phyloP scores from a whole-genome alignment of 2,888 invertebrate species.

The Balanococcus diminutus region DNA sequence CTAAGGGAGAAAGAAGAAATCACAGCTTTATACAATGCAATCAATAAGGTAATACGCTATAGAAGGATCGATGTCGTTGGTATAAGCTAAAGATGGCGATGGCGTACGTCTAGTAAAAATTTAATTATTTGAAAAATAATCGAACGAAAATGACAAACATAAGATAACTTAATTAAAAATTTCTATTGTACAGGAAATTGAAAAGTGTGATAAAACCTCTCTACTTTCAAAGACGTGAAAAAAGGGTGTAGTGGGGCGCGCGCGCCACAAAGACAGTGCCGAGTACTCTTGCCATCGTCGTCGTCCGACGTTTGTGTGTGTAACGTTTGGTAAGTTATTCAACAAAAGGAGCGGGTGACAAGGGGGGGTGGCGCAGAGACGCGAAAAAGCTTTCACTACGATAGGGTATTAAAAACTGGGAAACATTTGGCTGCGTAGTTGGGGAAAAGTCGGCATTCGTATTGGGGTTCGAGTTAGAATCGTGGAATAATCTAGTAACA shows the following conservation, averaged over 20 bases:
- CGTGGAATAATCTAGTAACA: constrained; percentile 51
- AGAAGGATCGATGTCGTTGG: neutral
- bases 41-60: neutral
- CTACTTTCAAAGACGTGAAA: neutral
- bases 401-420: constrained; percentile 43
- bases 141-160: constrained; percentile 18
- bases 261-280: neutral
- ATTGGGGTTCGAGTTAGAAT: constrained; percentile 50
- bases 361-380: neutral
- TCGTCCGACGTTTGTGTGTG: neutral
- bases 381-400: constrained; percentile 35
- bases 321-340: constrained; percentile 34
- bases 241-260: neutral
- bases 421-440: constrained; percentile 34
- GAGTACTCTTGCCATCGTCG: neutral
- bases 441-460: constrained; percentile 30
- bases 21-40: neutral
- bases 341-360: neutral
- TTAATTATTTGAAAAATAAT: constrained; percentile 16
- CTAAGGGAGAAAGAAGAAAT: neutral
- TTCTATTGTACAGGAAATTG: constrained; percentile 44
- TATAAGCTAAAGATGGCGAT: neutral
- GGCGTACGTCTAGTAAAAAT: neutral
- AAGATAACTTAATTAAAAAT: constrained; percentile 41
- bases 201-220: constrained; percentile 39